Evolutionary conservation across 2,888 invertebrate species (phyloP).

Genomic region (Chrysina gloriosa): DNA sequence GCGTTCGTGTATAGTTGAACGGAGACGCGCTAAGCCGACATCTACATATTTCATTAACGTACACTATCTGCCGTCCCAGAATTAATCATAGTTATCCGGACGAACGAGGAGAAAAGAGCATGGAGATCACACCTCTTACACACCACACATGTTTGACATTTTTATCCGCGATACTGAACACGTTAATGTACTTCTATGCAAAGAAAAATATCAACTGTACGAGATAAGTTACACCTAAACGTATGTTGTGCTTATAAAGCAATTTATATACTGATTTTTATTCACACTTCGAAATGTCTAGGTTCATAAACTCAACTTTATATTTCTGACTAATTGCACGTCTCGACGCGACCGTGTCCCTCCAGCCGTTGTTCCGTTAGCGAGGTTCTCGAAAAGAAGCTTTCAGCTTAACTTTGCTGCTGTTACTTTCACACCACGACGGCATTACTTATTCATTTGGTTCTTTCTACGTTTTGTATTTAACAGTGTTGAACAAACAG

Average conservation of each 20-base stretch:
- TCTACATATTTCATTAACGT: conserved; percentile 60
- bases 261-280: conserved; percentile 57
- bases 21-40: conserved; percentile 56
- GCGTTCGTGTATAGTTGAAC: background rate
- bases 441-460: no score
- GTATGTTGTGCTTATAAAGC: conserved; percentile 58
- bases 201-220: conserved; percentile 58
- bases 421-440: no score
- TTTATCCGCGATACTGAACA: conserved; percentile 58
- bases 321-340: conserved; percentile 51
- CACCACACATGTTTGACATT: conserved; percentile 59
- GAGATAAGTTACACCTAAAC: conserved; percentile 61
- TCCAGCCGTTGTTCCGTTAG: no score
- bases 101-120: conserved; percentile 50
- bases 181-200: conserved; percentile 61
- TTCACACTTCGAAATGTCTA: conserved; percentile 52
- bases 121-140: conserved; percentile 57
- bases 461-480: no score
- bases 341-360: background rate
- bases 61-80: conserved; percentile 57
- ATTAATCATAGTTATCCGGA: conserved; percentile 62
- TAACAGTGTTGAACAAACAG: no score
- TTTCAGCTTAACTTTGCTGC: no score
- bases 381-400: no score
- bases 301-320: conserved; percentile 58